phyloP scores from a whole-genome alignment of 2,888 invertebrate genomes.

The Meliscaeva auricollis region DNA sequence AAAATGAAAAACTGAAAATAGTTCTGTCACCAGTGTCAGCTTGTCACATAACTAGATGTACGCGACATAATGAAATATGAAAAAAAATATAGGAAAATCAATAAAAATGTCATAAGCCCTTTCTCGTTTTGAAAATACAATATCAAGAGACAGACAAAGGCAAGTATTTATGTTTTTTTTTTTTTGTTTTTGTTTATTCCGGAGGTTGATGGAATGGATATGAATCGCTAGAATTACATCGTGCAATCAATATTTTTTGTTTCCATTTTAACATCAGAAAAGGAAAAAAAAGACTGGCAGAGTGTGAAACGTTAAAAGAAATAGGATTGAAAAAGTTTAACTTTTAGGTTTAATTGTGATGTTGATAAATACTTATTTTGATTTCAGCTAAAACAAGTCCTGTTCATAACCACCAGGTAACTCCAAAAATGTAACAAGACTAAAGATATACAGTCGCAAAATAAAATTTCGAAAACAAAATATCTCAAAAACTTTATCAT shows the following conservation, averaged over 20 bases:
- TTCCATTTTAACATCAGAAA: not conserved
- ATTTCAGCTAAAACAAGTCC: no score
- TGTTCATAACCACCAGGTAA: no score
- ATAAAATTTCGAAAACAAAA: no score
- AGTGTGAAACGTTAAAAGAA: no score
- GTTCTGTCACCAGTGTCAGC: slow-evolving; percentile 57
- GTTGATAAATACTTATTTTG: no score
- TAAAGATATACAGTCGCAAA: no score
- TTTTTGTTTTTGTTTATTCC: no score
- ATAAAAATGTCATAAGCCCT: slow-evolving; percentile 53
- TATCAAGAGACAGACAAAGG: slow-evolving; percentile 4
- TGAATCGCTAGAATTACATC: slow-evolving; percentile 34
- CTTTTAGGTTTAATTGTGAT: no score
- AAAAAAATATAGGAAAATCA: slow-evolving; percentile 47
- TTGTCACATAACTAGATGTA: slow-evolving; percentile 32
- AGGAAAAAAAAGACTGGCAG: no score
- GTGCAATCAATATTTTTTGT: slow-evolving; percentile 19
- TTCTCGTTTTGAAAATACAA: not conserved
- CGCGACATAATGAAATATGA: slow-evolving; percentile 18
- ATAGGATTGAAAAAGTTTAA: no score
- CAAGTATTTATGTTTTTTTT: slow-evolving; percentile 14
- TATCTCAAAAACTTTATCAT: no score
- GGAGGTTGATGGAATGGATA: slow-evolving; percentile 7
- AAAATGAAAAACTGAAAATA: slow-evolving; percentile 25
- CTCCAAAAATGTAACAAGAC: no score